A percentile compares a stretch with the other conserved stretches of the same genome.
Conservation (phyloP, 2,888 invertebrate species). For the Oxyteleia sp. region DNA sequence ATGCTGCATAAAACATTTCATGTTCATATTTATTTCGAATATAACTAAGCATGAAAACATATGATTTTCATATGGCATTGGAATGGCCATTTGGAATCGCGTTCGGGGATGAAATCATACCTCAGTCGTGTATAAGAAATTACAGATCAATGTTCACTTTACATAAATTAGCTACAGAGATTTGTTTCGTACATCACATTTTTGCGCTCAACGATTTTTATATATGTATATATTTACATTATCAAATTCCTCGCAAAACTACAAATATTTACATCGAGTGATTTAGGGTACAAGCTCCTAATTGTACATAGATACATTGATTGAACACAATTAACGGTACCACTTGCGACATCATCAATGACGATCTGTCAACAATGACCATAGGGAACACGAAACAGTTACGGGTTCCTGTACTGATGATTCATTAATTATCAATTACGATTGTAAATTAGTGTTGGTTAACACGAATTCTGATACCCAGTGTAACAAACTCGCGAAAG, state of each 20-base stretch:
- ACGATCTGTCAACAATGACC: too few species aligned
- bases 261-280: constrained; percentile 69
- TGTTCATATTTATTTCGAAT: constrained; percentile 28
- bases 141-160: constrained; percentile 31
- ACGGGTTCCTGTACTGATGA: too few species aligned
- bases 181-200: constrained; percentile 44
- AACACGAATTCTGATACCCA: constrained; percentile 49
- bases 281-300: constrained; percentile 67
- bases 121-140: constrained; percentile 16
- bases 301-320: constrained; percentile 73
- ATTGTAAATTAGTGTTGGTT: constrained; percentile 60
- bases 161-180: constrained; percentile 43
- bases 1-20: too few species aligned
- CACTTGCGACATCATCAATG: constrained; percentile 68
- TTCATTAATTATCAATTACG: constrained; percentile 71
- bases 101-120: constrained; percentile 27
- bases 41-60: constrained; percentile 29
- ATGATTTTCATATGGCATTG: constrained; percentile 4
- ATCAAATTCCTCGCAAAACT: constrained; percentile 55
- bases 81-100: constrained; percentile 16
- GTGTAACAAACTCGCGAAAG: constrained; percentile 31
- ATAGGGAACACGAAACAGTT: too few species aligned
- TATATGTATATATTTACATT: constrained; percentile 65
- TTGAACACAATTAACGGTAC: constrained; percentile 74
- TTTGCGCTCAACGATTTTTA: constrained; percentile 37